These are phyloP conservation scores for Porites australiensis DNA, from an alignment of 64 coral and sea anemone species.

Conservation along the genomic window DNA sequence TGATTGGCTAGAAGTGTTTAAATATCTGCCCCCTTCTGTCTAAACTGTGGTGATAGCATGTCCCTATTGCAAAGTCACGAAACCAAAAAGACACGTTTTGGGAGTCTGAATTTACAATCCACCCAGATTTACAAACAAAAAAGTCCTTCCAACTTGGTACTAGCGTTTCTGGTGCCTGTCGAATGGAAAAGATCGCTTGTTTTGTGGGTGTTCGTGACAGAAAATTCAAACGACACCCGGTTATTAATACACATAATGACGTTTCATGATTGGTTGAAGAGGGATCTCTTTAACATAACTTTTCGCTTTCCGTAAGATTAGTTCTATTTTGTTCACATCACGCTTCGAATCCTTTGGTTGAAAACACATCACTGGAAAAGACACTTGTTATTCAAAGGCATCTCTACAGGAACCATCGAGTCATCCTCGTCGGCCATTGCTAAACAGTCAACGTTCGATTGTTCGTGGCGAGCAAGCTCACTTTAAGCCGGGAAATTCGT, in stretches of 20 bases:
- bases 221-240: constrained; percentile 30
- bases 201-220: constrained; percentile 28
- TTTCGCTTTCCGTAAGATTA: background rate
- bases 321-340: background rate
- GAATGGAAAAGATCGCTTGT: background rate
- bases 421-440: background rate
- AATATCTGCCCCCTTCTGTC: background rate
- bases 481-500: background rate
- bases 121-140: background rate
- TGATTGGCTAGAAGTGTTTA: constrained; percentile 7
- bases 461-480: background rate
- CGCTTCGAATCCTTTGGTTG: constrained; percentile 18
- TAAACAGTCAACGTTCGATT: background rate
- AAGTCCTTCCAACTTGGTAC: background rate
- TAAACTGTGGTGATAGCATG: constrained; percentile 11
- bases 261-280: background rate
- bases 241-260: constrained; percentile 24
- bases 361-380: background rate
- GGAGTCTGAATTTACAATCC: background rate
- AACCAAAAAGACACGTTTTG: background rate
- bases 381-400: background rate
- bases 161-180: background rate
- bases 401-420: background rate
- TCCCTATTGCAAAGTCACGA: constrained; percentile 15
- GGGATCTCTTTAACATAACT: constrained; percentile 52